phyloP scores from a whole-genome alignment of 1,140 invertebrate species.

The Homarus americanus region DNA sequence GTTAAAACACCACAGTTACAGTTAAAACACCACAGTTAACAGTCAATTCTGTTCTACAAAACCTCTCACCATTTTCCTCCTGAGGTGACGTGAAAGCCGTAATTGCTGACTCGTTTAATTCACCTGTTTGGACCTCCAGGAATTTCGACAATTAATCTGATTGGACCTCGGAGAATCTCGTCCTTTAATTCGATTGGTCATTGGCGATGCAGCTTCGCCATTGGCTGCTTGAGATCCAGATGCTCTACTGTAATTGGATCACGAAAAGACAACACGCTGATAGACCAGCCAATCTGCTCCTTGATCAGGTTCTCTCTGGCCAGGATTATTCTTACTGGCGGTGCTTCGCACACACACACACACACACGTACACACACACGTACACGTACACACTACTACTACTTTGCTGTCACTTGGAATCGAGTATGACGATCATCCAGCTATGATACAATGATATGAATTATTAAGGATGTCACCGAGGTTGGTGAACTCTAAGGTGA shows the following conservation, averaged over 20 bases:
- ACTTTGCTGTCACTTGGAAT: too few species aligned
- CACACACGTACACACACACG: too few species aligned
- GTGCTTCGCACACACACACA: too few species aligned
- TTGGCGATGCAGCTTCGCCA: conserved; percentile 9
- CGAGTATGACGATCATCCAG: too few species aligned
- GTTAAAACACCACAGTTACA: too few species aligned
- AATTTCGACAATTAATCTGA: conserved; percentile 7
- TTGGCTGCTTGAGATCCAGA: background rate
- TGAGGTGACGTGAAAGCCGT: background rate
- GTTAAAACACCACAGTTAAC: too few species aligned
- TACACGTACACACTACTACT: too few species aligned
- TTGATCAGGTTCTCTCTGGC: background rate
- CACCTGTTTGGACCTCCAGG: background rate
- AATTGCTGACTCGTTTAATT: background rate
- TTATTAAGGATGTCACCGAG: too few species aligned
- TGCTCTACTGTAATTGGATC: conserved; percentile 12
- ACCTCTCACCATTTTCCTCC: background rate
- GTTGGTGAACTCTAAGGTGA: too few species aligned
- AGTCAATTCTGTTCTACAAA: too few species aligned
- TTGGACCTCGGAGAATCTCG: conserved; percentile 1
- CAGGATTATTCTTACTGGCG: too few species aligned
- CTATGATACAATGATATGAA: too few species aligned
- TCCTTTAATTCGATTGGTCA: conserved; percentile 9
- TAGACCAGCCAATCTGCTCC: background rate
- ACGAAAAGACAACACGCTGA: background rate